These are phyloP conservation scores for Adoxophyes honmai DNA, from an alignment of 1,140 invertebrate species.

Conservation along the genomic window DNA sequence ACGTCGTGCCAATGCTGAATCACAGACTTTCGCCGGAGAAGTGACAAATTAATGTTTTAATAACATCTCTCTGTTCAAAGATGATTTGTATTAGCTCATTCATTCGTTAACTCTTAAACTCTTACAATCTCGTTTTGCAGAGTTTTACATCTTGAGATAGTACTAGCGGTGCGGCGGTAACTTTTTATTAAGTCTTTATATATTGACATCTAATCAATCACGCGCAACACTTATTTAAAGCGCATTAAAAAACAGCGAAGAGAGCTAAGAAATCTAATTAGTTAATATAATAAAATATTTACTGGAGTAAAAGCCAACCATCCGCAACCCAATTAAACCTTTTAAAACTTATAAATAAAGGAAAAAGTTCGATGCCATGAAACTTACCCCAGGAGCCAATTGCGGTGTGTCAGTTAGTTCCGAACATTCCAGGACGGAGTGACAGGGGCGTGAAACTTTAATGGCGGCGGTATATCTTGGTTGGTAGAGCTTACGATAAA, in stretches of 20 bases:
- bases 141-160: no score
- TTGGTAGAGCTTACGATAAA: conserved; percentile 30
- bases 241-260: no score
- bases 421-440: conserved; percentile 19
- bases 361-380: conserved; percentile 1
- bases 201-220: no score
- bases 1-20: conserved; percentile 19
- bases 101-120: no score
- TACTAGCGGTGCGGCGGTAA: no score
- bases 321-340: not conserved
- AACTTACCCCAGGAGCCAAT: conserved; percentile 21
- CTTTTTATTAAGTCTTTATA: no score
- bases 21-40: conserved; percentile 21
- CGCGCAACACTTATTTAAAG: no score
- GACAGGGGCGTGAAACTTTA: conserved; percentile 35
- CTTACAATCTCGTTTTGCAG: no score
- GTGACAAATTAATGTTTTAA: conserved; percentile 23
- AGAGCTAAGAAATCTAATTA: no score
- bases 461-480: conserved; percentile 32
- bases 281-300: no score
- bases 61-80: conserved; percentile 4
- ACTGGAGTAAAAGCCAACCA: no score
- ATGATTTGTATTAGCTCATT: no score
- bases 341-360: not conserved
- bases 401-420: conserved; percentile 24